phyloP scores from a whole-genome alignment of 2,888 invertebrate species.

The Zygaena filipendulae region DNA sequence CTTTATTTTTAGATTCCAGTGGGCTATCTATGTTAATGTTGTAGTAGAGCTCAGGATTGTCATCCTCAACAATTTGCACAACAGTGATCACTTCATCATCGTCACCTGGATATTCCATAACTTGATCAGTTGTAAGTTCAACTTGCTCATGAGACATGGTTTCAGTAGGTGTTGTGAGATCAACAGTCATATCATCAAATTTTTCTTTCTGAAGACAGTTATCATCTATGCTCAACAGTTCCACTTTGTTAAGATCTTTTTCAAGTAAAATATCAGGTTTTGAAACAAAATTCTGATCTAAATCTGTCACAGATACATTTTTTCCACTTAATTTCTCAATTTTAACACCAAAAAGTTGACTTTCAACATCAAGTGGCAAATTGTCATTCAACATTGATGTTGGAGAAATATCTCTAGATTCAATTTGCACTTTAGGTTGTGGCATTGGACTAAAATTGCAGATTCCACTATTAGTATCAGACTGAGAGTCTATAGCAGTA shows the following conservation, averaged over 20 bases:
- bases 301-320: too few species aligned
- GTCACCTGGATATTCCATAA: constrained; percentile 26
- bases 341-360: too few species aligned
- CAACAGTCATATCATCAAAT: neutral
- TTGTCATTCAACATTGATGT: constrained; percentile 19
- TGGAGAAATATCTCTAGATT: constrained; percentile 37
- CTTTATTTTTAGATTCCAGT: constrained; percentile 19
- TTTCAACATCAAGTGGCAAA: neutral
- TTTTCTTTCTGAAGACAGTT: neutral
- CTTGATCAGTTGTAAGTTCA: constrained; percentile 4
- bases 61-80: constrained; percentile 62
- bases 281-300: too few species aligned
- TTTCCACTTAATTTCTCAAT: too few species aligned
- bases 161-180: too few species aligned
- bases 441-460: constrained; percentile 31
- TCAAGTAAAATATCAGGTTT: too few species aligned
- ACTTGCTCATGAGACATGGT: constrained; percentile 4
- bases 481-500: constrained; percentile 42
- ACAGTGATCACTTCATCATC: constrained; percentile 63
- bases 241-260: neutral
- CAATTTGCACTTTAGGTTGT: constrained; percentile 22
- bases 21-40: constrained; percentile 48
- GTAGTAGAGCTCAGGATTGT: constrained; percentile 48
- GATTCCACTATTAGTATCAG: constrained; percentile 38
- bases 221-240: neutral